These are phyloP conservation scores for Ramphastos sulfuratus DNA, from an alignment of 2,113 vertebrate species.

Conservation along the genomic window DNA sequence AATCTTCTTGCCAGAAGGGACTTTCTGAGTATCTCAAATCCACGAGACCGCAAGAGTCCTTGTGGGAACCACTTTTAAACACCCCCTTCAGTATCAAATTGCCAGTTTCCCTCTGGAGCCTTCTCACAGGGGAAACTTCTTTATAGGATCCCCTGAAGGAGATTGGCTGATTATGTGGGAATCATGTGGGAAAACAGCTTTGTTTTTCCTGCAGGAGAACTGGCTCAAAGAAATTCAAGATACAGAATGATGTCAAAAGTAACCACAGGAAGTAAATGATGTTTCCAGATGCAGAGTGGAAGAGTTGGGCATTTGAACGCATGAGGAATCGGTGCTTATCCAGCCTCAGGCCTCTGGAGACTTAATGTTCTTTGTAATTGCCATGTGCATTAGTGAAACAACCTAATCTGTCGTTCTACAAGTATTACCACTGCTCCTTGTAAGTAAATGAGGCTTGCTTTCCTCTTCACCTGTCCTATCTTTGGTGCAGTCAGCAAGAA, in stretches of 20 bases:
- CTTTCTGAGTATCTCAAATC: not conserved
- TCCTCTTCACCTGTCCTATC: not conserved
- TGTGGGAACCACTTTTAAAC: not conserved
- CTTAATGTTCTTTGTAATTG: not conserved
- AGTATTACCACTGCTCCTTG: accelerated
- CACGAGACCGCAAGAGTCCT: accelerated
- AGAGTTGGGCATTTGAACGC: not conserved
- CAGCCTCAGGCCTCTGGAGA: not conserved
- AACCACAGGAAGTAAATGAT: not conserved
- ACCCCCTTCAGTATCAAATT: not conserved
- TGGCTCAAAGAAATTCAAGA: not conserved
- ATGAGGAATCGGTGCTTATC: not conserved
- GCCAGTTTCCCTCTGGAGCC: not conserved
- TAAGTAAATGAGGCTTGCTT: not conserved
- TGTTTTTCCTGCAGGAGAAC: not conserved
- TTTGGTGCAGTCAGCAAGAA: not conserved
- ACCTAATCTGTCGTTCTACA: not conserved
- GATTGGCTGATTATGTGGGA: not conserved
- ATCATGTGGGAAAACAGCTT: accelerated
- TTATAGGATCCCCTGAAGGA: not conserved
- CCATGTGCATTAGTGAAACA: not conserved
- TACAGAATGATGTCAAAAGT: not conserved
- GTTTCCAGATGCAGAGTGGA: not conserved
- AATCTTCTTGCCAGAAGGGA: not conserved
- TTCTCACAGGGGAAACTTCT: not conserved